A percentile compares a stretch with the other conserved stretches of the same genome.
Conservation (phyloP, 2,888 invertebrate genomes). For the Acleris laterana region DNA sequence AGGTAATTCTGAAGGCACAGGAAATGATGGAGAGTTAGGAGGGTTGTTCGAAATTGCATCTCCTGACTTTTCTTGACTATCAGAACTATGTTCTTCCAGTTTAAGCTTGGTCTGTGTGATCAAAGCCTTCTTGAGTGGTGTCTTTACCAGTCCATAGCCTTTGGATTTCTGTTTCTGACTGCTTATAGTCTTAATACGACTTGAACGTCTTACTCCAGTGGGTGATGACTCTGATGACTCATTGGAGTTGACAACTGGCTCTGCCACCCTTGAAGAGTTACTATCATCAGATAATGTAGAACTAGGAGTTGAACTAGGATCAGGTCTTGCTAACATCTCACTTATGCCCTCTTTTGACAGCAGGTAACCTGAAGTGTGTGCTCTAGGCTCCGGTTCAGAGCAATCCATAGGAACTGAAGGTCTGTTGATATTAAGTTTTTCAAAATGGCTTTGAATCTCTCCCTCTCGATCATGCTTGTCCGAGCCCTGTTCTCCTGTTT, state of each 20-base stretch:
- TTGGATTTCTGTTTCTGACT: constrained; percentile 87
- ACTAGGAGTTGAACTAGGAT: constrained; percentile 76
- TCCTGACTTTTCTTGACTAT: constrained; percentile 72
- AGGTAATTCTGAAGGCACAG: constrained; percentile 85
- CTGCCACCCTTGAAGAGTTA: constrained; percentile 70
- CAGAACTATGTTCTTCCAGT: constrained; percentile 85
- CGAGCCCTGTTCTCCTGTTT: constrained; percentile 28
- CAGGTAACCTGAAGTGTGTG: constrained; percentile 61
- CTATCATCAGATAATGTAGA: constrained; percentile 78
- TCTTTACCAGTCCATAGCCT: constrained; percentile 87
- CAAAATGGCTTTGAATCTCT: constrained; percentile 73
- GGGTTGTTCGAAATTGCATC: constrained; percentile 57
- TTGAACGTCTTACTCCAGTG: constrained; percentile 88
- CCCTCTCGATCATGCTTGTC: constrained; percentile 50
- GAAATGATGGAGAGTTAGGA: constrained; percentile 72
- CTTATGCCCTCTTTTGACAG: constrained; percentile 55
- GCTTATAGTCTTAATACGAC: constrained; percentile 90
- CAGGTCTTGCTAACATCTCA: constrained; percentile 64
- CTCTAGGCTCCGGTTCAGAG: constrained; percentile 54
- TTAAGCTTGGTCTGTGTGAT: constrained; percentile 81
- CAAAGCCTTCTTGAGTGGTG: constrained; percentile 76
- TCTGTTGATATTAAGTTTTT: constrained; percentile 62
- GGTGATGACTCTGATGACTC: constrained; percentile 79
- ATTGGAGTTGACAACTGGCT: constrained; percentile 67
- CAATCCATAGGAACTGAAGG: constrained; percentile 58